Conservation (phyloP, 2,113 vertebrate species). For the Gallinago media region DNA sequence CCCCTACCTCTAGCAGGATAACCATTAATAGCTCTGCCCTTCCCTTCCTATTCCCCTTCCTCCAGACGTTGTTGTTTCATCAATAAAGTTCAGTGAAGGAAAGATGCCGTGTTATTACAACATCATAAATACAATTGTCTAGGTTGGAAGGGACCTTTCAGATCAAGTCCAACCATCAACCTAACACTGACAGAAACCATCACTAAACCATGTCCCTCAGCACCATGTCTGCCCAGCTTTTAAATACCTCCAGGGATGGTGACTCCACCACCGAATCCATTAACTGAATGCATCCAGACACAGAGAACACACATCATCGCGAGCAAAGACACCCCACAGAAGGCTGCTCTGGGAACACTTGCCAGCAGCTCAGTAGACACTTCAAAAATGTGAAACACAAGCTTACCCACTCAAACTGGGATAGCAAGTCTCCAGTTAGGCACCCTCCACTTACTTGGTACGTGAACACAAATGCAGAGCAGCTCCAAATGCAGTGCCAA, state of each 20-base stretch:
- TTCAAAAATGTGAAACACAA: not conserved
- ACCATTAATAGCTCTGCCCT: not conserved
- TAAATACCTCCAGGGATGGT: not conserved
- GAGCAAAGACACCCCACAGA: not conserved
- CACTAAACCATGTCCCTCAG: not conserved
- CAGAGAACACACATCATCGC: not conserved
- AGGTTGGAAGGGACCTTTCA: not conserved
- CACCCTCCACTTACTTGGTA: not conserved
- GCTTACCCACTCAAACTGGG: fast-evolving
- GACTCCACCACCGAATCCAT: not conserved
- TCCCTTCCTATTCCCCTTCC: not conserved
- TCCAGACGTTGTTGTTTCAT: not conserved
- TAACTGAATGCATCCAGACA: not conserved
- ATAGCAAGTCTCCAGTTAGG: not conserved
- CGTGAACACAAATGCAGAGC: fast-evolving
- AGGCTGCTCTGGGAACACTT: not conserved
- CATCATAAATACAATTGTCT: not conserved
- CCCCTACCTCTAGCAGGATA: not conserved
- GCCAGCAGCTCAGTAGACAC: not conserved
- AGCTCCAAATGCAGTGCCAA: not conserved
- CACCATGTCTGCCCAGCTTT: not conserved
- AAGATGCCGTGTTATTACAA: not conserved
- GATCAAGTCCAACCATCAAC: not conserved
- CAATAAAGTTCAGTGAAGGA: not conserved
- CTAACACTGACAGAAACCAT: not conserved